Evolutionary conservation across 2,113 vertebrate genomes (phyloP), one percentile per base, ranked within the genome.

Genomic region (Amphiprion percula): DNA sequence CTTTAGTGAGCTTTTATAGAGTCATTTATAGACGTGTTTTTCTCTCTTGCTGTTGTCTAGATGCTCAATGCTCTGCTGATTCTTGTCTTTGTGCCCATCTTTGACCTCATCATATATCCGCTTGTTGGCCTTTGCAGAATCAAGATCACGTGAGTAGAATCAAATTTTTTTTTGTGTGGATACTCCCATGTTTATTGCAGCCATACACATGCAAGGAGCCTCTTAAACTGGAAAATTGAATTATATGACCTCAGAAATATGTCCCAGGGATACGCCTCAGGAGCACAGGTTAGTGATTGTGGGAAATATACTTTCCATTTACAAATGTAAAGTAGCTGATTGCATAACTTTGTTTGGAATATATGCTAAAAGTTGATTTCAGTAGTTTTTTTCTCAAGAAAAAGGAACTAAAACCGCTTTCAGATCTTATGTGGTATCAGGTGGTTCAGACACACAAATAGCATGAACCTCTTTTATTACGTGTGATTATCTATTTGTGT

Each of bases 31-130:
- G 2, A 37, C 1, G 0, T 17, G 4, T 74, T 63, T 62, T 23
- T 50, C 2, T 44, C 14, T 50, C 26, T 39, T 71, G 68, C 52
- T 73, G 55, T 54, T 61, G 19, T 80, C 5, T 92, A 99, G 98
- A 96, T 98, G 86, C 86, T 99, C 92, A 99, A 99, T 63, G 95
- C 98, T 74, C 90, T 99, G 90, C 91, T 99, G 93, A 98, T 99
- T 87, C 96, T 99, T 77, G 33, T 98, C 83, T 97, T 99, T 75
- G 95, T 99, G 72, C 98, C 98, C 8, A 64, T 98, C 86, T 99
- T 99, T 93, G 98, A 99, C 89, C 91, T 98, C 90, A 90, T 96
- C 37, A 84, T 99, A 67, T 99, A 99, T 84, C 98, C 96, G 2
- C 95, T 99, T 47, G 61, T 97, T 39, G 86, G 88, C 80, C 92